Conservation (phyloP, 1,140 invertebrate species). For the Laupala kohalensis region DNA sequence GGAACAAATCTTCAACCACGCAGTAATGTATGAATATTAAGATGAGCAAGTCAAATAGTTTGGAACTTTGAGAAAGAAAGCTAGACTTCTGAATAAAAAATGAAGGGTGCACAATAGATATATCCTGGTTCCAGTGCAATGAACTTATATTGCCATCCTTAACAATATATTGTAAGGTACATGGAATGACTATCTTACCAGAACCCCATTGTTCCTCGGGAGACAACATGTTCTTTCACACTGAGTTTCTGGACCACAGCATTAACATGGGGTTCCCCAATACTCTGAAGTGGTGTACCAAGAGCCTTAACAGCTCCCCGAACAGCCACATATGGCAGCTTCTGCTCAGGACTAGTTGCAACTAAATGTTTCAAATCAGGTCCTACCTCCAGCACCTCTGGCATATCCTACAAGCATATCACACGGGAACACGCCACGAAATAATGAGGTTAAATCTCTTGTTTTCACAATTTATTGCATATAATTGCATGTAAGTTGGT, state of each 20-base stretch:
- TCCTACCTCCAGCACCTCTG: constrained; percentile 32
- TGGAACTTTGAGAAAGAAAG: too few relatives aligned
- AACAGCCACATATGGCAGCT: constrained; percentile 54
- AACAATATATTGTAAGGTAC: neutral
- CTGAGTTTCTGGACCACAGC: constrained; percentile 58
- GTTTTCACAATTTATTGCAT: too few relatives aligned
- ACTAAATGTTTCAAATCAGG: constrained; percentile 39
- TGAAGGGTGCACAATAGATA: too few relatives aligned
- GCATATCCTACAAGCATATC: constrained; percentile 3
- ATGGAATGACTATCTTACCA: constrained; percentile 34
- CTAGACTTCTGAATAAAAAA: too few relatives aligned
- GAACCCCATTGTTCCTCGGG: constrained; percentile 58
- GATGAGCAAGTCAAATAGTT: too few relatives aligned
- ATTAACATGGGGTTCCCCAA: constrained; percentile 48
- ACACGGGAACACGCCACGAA: too few relatives aligned
- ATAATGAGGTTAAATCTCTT: too few relatives aligned
- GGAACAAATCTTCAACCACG: too few relatives aligned
- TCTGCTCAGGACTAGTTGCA: constrained; percentile 40
- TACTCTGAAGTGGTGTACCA: constrained; percentile 53
- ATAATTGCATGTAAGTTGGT: too few relatives aligned
- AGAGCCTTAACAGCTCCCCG: constrained; percentile 56
- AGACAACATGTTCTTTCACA: constrained; percentile 62
- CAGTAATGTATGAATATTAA: too few relatives aligned
- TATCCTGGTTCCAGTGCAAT: too few relatives aligned
- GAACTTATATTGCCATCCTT: neutral